Evolutionary conservation across 1,140 invertebrate species (phyloP), one percentile per base, ranked within the genome.

Genomic region (Copidosoma floridanum): DNA sequence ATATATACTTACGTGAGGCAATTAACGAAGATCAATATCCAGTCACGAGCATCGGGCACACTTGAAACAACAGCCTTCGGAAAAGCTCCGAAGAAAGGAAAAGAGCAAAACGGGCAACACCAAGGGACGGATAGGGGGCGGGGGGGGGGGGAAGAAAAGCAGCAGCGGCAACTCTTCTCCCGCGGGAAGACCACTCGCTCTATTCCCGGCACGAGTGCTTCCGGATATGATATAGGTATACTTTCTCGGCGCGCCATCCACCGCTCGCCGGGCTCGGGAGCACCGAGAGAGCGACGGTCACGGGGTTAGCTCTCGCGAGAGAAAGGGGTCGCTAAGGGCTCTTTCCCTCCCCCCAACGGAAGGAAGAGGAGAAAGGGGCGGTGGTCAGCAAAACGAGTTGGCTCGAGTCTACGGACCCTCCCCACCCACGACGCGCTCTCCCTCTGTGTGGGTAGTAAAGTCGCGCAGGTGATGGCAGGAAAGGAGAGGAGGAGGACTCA

Each of bases 211-310:
- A n/a, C n/a, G 69, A 74, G 70, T 73, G 72, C 73, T 78, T 74
- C 71, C 68, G 74, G 71, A 74, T 75, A 78, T n/a, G n/a, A n/a
- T n/a, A n/a, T n/a, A n/a, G n/a, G n/a, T n/a, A n/a, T n/a, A n/a
- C n/a, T n/a, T 75, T 77, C 70, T 66, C 68, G 65, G 73, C 75
- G 73, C 71, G 71, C 68, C n/a, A n/a, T n/a, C n/a, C n/a, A n/a
- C n/a, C n/a, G 67, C 68, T 55, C 37, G 56, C 44, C 38, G 20
- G 16, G 26, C 32, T 60, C 61, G 65, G 64, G 62, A n/a, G n/a
- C n/a, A n/a, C n/a, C n/a, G n/a, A n/a, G n/a, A n/a, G n/a, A n/a
- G n/a, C n/a, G 50, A 66, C 61, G 65, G 66, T 65, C 65, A 71
- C 68, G 66, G 68, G 68, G 67, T 71, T 70, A 69, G 65, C 66